Evolutionary conservation across 92 coral and sea anemone species (phyloP).

Genomic region (Porites evermanni): DNA sequence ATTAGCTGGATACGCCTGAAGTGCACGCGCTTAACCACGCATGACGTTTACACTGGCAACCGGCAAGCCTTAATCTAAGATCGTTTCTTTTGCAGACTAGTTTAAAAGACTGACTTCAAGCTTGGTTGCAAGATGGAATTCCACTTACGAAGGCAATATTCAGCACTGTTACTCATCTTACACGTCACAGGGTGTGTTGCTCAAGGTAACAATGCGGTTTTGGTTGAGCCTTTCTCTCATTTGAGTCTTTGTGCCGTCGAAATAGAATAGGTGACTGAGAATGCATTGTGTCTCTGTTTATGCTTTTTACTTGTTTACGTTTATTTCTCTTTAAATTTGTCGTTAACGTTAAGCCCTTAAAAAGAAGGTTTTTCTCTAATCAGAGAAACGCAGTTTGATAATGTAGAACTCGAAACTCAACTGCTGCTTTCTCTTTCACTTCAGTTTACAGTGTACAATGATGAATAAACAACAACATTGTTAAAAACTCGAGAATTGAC

Average conservation of each 20-base stretch:
- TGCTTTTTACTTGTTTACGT: background rate
- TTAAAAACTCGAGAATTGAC: too few species aligned
- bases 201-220: slow-evolving; percentile 42
- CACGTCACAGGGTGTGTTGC: slow-evolving; percentile 5
- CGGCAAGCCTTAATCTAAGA: background rate
- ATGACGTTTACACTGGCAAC: background rate
- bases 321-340: slow-evolving; percentile 12
- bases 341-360: background rate
- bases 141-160: slow-evolving; percentile 3
- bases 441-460: background rate
- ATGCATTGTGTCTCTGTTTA: slow-evolving; percentile 8
- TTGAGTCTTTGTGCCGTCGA: background rate
- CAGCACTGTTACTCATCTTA: slow-evolving; percentile 1
- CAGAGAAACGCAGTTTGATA: background rate
- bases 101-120: background rate
- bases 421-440: background rate
- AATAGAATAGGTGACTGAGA: background rate
- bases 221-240: background rate
- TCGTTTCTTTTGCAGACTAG: slow-evolving; percentile 24
- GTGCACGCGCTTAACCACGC: background rate
- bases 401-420: background rate
- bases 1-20: background rate
- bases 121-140: slow-evolving; percentile 12
- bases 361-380: background rate
- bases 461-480: too few species aligned